Evolutionary conservation across 2,113 vertebrate genomes (phyloP).

Genomic region (Chelonoidis abingdonii): DNA sequence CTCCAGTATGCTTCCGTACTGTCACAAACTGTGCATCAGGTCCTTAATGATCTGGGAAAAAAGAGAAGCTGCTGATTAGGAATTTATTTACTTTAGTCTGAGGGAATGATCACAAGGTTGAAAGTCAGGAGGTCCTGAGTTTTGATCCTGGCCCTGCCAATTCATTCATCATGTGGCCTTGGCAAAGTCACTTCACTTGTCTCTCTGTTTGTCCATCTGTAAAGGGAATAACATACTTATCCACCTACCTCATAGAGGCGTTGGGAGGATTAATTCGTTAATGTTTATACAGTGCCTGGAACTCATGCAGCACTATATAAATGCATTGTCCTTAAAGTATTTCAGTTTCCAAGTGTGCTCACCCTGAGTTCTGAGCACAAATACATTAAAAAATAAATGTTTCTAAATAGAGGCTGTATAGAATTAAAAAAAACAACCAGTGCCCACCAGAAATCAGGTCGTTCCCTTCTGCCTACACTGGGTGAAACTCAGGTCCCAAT

Average conservation of each 20-base stretch:
- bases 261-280: background rate
- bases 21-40: background rate
- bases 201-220: background rate
- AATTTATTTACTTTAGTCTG: background rate
- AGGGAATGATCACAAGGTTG: background rate
- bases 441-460: background rate
- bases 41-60: background rate
- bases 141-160: background rate
- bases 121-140: background rate
- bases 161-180: rapidly evolving
- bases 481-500: background rate
- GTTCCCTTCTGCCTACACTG: background rate
- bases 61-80: background rate
- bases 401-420: background rate
- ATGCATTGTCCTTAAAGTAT: background rate
- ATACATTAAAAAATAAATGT: background rate
- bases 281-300: background rate
- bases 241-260: background rate
- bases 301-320: background rate
- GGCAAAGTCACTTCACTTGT: background rate
- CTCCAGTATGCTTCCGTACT: background rate
- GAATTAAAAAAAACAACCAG: background rate
- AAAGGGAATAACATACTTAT: background rate
- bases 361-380: background rate
- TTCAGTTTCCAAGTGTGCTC: background rate